Percentiles rank a stretch among this genome's conserved stretches.
Evolutionary conservation across 1,140 invertebrate species (phyloP).

Genomic region (Neotoxoptera formosana): DNA sequence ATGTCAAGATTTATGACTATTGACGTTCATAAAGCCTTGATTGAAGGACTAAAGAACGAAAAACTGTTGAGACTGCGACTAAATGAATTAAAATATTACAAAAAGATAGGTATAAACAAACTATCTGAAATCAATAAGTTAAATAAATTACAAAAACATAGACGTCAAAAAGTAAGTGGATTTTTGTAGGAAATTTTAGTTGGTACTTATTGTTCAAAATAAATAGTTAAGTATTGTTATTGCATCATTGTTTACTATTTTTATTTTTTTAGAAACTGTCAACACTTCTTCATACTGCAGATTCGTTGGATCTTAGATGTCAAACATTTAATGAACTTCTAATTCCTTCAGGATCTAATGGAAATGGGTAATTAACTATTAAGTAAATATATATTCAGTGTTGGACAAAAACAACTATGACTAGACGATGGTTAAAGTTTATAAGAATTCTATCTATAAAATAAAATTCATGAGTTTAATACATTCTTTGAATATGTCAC

Average conservation of each 20-base stretch:
- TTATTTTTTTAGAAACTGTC: slow-evolving; percentile 10
- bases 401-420: not conserved
- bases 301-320: not conserved
- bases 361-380: not conserved
- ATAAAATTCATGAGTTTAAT: not conserved
- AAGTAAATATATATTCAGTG: not conserved
- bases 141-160: not conserved
- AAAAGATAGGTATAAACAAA: not conserved
- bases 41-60: slow-evolving; percentile 12
- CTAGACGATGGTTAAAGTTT: not conserved
- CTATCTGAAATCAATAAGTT: not conserved
- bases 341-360: not conserved
- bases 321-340: not conserved
- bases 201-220: not conserved
- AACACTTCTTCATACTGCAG: not conserved
- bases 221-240: not conserved
- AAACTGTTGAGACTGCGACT: not conserved
- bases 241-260: not conserved
- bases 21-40: not conserved
- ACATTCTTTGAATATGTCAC: not conserved
- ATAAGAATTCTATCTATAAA: not conserved
- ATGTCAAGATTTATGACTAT: slow-evolving; percentile 24
- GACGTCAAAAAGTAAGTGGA: not conserved
- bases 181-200: not conserved
- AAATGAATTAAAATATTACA: slow-evolving; percentile 20